Conservation (phyloP, 2,113 vertebrate species). For the Egretta garzetta region DNA sequence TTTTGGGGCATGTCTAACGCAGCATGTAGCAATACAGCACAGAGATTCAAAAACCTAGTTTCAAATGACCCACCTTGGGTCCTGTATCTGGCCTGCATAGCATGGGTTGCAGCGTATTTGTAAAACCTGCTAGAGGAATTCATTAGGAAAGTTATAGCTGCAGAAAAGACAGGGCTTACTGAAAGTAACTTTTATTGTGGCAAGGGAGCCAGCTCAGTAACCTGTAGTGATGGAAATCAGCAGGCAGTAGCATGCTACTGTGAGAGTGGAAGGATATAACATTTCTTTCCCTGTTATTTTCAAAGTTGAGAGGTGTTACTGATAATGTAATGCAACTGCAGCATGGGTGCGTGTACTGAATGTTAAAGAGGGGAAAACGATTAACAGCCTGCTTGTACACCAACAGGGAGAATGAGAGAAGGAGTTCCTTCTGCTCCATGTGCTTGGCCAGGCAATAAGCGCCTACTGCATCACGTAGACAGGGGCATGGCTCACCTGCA, state of each 20-base stretch:
- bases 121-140: background rate
- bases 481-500: background rate
- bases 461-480: background rate
- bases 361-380: conserved; percentile 14
- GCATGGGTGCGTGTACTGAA: background rate
- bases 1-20: background rate
- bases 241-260: background rate
- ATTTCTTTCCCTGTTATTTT: background rate
- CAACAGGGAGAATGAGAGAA: background rate
- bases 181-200: background rate
- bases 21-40: background rate
- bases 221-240: background rate
- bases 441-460: background rate
- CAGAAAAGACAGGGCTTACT: background rate
- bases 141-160: background rate
- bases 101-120: background rate
- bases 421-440: background rate
- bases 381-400: background rate
- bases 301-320: background rate
- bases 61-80: background rate
- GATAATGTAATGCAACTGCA: background rate
- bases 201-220: background rate
- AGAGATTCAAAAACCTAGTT: background rate
- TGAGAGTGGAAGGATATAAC: background rate
- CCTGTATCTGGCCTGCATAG: background rate